Conservation (phyloP, 2,797 vertebrate species). For the Hemitrygon akajei region DNA sequence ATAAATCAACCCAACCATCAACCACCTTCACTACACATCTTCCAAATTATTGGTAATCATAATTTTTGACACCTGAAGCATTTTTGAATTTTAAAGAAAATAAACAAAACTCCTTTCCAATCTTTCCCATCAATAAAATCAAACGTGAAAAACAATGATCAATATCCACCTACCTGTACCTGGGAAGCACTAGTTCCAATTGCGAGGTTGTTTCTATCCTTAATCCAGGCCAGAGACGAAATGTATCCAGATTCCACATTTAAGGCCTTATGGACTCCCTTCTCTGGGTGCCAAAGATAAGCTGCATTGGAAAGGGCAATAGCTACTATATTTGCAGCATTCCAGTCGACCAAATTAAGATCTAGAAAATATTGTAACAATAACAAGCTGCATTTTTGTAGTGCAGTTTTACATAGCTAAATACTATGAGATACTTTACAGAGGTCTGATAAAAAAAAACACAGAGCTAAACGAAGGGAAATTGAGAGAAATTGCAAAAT, state of each 20-base stretch:
- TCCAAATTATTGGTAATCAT: no score
- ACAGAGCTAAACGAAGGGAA: background rate
- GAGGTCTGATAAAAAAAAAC: background rate
- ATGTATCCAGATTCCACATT: slow-evolving; percentile 49
- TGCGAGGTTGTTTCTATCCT: slow-evolving; percentile 55
- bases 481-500: background rate
- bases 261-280: slow-evolving; percentile 49
- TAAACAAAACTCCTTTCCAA: background rate
- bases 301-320: slow-evolving; percentile 59
- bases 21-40: no score
- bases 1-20: no score
- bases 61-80: background rate
- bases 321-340: slow-evolving; percentile 57
- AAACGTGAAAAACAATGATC: background rate
- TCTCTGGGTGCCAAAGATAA: slow-evolving; percentile 60
- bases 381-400: background rate
- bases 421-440: background rate
- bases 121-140: background rate
- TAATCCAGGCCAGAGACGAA: slow-evolving; percentile 64
- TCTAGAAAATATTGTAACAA: slow-evolving; percentile 53
- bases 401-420: background rate
- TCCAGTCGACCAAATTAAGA: slow-evolving; percentile 65
- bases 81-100: background rate
- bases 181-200: slow-evolving; percentile 64
- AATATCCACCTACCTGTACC: slow-evolving; percentile 54